Evolutionary conservation across 1,140 invertebrate genomes (phyloP).

Genomic region (Phymorhynchus buccinoides): DNA sequence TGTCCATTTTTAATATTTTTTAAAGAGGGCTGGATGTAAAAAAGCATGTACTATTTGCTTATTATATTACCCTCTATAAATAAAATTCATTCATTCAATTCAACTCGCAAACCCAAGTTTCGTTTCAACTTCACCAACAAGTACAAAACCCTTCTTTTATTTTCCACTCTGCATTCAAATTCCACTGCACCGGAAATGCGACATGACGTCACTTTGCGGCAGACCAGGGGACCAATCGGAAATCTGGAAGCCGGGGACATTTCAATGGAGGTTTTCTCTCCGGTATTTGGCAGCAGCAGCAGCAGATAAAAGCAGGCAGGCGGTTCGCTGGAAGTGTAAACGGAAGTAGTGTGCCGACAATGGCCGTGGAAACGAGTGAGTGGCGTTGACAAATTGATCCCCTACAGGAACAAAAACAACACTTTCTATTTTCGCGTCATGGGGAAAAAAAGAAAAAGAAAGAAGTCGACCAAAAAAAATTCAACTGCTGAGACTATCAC

Average conservation of each 20-base stretch:
- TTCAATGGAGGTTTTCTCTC: neutral
- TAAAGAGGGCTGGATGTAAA: no score
- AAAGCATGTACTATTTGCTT: no score
- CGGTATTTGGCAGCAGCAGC: slow-evolving; percentile 11
- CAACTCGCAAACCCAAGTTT: no score
- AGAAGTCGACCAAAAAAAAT: no score
- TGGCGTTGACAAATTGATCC: slow-evolving; percentile 28
- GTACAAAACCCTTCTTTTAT: neutral
- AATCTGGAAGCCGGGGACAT: neutral
- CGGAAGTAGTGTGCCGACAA: slow-evolving; percentile 9
- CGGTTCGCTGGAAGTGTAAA: slow-evolving; percentile 1
- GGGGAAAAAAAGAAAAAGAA: neutral
- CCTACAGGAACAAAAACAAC: no score
- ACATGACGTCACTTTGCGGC: neutral
- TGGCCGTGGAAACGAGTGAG: slow-evolving; percentile 3
- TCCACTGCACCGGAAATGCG: neutral
- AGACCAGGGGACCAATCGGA: neutral
- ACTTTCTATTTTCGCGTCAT: slow-evolving; percentile 8
- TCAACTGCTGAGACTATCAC: no score
- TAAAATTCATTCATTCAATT: no score
- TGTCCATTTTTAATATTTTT: no score
- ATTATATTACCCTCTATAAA: no score
- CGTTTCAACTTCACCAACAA: neutral
- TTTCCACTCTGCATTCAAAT: neutral
- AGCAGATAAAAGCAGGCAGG: neutral